These are phyloP conservation scores for Etheostoma spectabile DNA, from an alignment of 2,113 vertebrate species.

Conservation along the genomic window DNA sequence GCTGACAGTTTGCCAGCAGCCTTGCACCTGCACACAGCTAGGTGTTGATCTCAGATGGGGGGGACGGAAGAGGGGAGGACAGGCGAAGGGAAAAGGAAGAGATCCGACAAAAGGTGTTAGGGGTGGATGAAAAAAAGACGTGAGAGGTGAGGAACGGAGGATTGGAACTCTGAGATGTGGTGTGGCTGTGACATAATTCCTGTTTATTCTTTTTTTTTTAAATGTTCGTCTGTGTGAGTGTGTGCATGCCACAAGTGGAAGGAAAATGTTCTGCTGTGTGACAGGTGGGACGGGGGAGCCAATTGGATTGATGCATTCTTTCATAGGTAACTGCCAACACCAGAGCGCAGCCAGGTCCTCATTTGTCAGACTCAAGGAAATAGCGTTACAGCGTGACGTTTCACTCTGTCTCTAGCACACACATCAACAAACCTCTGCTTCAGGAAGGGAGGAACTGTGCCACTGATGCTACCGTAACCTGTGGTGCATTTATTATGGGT, in stretches of 20 bases:
- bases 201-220: slow-evolving; percentile 43
- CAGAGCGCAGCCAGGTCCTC: slow-evolving; percentile 68
- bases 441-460: slow-evolving; percentile 21
- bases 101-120: slow-evolving; percentile 56
- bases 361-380: slow-evolving; percentile 79
- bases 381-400: slow-evolving; percentile 67
- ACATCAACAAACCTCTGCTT: slow-evolving; percentile 45
- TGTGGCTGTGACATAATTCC: slow-evolving; percentile 60
- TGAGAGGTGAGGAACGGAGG: slow-evolving; percentile 36
- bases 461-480: slow-evolving; percentile 21
- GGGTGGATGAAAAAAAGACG: slow-evolving; percentile 61
- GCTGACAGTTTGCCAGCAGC: slow-evolving; percentile 81
- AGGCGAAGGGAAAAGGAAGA: slow-evolving; percentile 46
- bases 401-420: slow-evolving; percentile 63
- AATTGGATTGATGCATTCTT: slow-evolving; percentile 79
- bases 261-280: slow-evolving; percentile 43
- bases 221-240: background rate
- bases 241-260: slow-evolving; percentile 25
- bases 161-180: slow-evolving; percentile 35
- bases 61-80: slow-evolving; percentile 33
- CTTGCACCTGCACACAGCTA: slow-evolving; percentile 80
- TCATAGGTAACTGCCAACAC: slow-evolving; percentile 71
- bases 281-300: slow-evolving; percentile 58
- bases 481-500: slow-evolving; percentile 37
- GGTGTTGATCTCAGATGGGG: slow-evolving; percentile 72